Evolutionary conservation across 2,113 vertebrate species (phyloP).

Genomic region (Ciconia maguari): DNA sequence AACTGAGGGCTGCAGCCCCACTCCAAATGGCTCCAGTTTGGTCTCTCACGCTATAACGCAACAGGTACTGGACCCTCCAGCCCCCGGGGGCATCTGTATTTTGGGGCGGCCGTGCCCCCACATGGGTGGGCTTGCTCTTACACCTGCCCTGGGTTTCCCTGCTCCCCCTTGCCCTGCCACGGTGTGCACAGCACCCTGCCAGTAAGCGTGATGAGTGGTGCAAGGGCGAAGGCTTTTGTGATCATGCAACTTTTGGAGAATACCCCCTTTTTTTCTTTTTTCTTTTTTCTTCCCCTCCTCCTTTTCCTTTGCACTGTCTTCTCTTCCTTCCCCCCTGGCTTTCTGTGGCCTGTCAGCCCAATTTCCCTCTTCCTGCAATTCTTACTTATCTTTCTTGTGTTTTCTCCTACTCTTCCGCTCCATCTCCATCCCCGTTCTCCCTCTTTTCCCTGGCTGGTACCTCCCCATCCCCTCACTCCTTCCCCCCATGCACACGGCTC

Average conservation of each 20-base stretch:
- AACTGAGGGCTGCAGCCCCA: fast-evolving
- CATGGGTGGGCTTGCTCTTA: fast-evolving
- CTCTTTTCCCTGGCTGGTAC: background rate
- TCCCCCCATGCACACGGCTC: fast-evolving
- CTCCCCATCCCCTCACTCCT: too few relatives aligned
- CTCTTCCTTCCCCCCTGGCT: background rate
- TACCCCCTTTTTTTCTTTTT: background rate
- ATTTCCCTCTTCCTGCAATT: background rate
- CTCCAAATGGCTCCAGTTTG: fast-evolving
- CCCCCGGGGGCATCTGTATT: too few relatives aligned
- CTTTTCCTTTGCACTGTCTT: background rate
- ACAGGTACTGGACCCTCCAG: fast-evolving
- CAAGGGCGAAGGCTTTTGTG: background rate
- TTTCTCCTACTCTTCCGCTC: background rate
- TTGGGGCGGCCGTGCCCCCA: fast-evolving
- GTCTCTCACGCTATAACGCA: fast-evolving
- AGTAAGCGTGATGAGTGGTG: fast-evolving
- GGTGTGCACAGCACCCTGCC: fast-evolving
- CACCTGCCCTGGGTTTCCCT: too few relatives aligned
- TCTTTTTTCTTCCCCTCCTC: background rate
- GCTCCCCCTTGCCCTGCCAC: fast-evolving
- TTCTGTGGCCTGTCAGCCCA: background rate
- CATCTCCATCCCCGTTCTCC: background rate
- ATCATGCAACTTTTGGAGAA: background rate
- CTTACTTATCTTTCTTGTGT: background rate